These are phyloP conservation scores for Vidua chalybeata DNA, from an alignment of 2,113 vertebrate species.

Conservation along the genomic window DNA sequence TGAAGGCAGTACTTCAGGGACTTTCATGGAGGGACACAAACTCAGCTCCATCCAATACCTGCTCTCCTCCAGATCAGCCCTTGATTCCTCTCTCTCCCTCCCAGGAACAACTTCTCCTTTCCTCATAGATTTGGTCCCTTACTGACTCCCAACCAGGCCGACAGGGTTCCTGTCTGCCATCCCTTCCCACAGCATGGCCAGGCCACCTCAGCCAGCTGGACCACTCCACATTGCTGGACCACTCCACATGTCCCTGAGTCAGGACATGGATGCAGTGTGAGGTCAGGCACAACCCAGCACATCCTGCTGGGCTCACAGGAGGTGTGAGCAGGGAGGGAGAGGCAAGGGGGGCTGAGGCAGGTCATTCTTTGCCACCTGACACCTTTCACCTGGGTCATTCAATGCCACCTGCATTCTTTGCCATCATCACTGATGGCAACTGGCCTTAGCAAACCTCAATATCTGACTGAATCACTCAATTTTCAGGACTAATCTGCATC, in stretches of 20 bases:
- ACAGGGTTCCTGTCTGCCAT: not conserved
- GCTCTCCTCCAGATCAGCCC: not conserved
- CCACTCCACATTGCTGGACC: not conserved
- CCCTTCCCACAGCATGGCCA: not conserved
- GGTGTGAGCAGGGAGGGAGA: not conserved
- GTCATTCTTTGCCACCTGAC: not conserved
- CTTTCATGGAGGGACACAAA: accelerated
- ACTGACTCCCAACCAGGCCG: not conserved
- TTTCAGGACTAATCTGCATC: not conserved
- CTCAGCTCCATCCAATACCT: not conserved
- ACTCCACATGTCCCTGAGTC: not conserved
- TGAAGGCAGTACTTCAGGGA: not conserved
- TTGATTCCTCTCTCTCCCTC: not conserved
- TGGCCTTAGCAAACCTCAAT: not conserved
- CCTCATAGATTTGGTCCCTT: not conserved
- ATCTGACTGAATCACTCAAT: not conserved
- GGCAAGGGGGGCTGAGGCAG: not conserved
- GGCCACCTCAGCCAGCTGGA: not conserved
- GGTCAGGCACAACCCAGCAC: not conserved
- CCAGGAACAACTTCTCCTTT: not conserved
- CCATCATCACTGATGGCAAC: not conserved
- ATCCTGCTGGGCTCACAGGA: not conserved
- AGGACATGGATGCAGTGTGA: not conserved
- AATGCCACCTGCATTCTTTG: not conserved
- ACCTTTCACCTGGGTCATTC: no score